Evolutionary conservation across 1,140 invertebrate genomes (phyloP).

Genomic region (Diprion similis): DNA sequence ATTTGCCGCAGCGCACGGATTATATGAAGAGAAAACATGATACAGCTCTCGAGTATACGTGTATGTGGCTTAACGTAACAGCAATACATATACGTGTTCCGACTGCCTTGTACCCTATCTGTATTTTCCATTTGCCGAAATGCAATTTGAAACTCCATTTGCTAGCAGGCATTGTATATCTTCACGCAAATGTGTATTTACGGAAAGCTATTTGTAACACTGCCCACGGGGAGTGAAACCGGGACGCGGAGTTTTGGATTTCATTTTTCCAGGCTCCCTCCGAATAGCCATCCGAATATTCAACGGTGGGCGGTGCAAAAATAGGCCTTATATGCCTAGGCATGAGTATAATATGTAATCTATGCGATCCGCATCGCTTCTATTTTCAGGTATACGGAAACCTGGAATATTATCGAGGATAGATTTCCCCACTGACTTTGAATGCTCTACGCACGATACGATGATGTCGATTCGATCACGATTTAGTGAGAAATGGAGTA

Average conservation of each 20-base stretch:
- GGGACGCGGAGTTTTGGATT: neutral
- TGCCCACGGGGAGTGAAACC: neutral
- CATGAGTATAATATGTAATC: neutral
- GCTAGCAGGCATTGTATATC: constrained; percentile 4
- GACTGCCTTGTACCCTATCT: neutral
- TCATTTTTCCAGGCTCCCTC: neutral
- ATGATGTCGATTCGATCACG: too few species aligned
- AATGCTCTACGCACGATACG: too few species aligned
- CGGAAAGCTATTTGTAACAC: constrained; percentile 7
- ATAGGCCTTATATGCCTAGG: neutral
- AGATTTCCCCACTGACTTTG: too few species aligned
- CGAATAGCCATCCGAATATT: neutral
- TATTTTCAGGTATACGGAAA: too few species aligned
- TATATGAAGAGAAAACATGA: too few species aligned
- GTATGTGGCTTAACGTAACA: neutral
- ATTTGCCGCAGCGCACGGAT: too few species aligned
- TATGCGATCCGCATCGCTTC: neutral
- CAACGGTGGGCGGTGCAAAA: neutral
- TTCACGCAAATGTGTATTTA: constrained; percentile 8
- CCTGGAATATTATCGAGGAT: too few species aligned
- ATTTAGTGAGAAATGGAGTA: too few species aligned
- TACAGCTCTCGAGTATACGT: neutral
- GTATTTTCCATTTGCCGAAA: constrained; percentile 5
- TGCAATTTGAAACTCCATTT: constrained; percentile 4
- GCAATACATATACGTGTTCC: neutral